Conservation (phyloP, 2,888 invertebrate genomes). For the Aleiodes alternator region DNA sequence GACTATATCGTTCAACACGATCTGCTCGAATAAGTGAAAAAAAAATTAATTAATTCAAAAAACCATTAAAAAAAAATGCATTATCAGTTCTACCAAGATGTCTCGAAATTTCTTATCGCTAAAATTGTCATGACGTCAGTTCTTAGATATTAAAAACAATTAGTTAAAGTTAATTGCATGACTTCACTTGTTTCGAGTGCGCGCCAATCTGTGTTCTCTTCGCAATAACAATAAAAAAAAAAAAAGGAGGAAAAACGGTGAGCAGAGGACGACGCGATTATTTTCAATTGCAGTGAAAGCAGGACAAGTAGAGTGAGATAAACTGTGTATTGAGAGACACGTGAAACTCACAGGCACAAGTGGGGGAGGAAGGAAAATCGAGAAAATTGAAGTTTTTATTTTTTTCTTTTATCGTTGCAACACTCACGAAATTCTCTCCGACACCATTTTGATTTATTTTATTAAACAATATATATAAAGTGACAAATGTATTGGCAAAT, state of each 20-base stretch:
- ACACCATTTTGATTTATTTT: slow-evolving; percentile 14
- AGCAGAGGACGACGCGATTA: neutral
- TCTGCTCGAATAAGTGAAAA: slow-evolving; percentile 15
- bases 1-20: slow-evolving; percentile 48
- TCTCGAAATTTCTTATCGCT: neutral
- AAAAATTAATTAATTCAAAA: neutral
- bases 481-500: slow-evolving; percentile 17
- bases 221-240: slow-evolving; percentile 19
- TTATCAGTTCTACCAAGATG: neutral
- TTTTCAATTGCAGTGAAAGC: slow-evolving; percentile 9
- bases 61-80: neutral
- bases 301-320: slow-evolving; percentile 16
- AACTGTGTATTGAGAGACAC: neutral
- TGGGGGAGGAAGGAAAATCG: slow-evolving; percentile 3
- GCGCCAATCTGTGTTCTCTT: slow-evolving; percentile 27
- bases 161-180: neutral
- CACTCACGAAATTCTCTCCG: neutral
- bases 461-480: neutral
- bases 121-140: neutral
- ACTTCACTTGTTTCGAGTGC: slow-evolving; percentile 8
- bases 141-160: neutral
- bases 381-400: too few species aligned
- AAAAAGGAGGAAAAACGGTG: neutral
- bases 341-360: neutral
- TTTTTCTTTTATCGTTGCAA: neutral